Base-by-base conservation (phyloP, 2,888 invertebrate species). In the Graphium colonna region DNA sequence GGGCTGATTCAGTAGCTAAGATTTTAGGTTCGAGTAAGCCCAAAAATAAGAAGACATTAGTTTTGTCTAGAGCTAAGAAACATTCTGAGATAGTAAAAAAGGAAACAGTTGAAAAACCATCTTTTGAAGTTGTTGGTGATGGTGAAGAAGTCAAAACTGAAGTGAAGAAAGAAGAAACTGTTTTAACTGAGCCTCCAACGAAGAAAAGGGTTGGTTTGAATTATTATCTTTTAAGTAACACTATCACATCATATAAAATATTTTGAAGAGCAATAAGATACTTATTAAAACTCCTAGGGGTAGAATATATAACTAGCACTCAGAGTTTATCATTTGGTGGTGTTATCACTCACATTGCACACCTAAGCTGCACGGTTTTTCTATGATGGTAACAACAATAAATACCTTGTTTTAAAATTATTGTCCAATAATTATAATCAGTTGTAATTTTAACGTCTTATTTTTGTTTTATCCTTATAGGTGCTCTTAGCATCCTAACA, bases 1-100 rank as follows among this genome's bases (percentile, higher is more conserved):
- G 96, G 96, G 96, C 95, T 1, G 94, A 96, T 80, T 95, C 94
- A 0, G 92, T 97, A 71, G 90, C 93, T 5, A 96, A 96, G 79
- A 94, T 97, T 60, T 86, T 97, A 17, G 92, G 91, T 55, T 92
- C 94, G 1, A 94, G 92, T 21, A 95, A 95, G 72, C 94, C 95
- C 0, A 94, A 94, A 76, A 91, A 92, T 39, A 95, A 95, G 65
- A 95, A 94, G 73, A 91, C 93, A 0, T 79, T 95, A 50, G 94
- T 96, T 0, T 77, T 97, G 33, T 95, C 96, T 0, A 93, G 94
- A 71, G 96, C 96, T 0, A 96, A 95, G 71, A 95, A 94, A 75
- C 75, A 93, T 51, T 91, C 89, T 3, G 92, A 92, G 48, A 75
- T 91, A 33, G 71, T 83, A 10, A 85, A 87, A 61, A 83, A 77